Base-by-base conservation (phyloP, 1,140 invertebrate species). In the Calliopsis andreniformis region DNA sequence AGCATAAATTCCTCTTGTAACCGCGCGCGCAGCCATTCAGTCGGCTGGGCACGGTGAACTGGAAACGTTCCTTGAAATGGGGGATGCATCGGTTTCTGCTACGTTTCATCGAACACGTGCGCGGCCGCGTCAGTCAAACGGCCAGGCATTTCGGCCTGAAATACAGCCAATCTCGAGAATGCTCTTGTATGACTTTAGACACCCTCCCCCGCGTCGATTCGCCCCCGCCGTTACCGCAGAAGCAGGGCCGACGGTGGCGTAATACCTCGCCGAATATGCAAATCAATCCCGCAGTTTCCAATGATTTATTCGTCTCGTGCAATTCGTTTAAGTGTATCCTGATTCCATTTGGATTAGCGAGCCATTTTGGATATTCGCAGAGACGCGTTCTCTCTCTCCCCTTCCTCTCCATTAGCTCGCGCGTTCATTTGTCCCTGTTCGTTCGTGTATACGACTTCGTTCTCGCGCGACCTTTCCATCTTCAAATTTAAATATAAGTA, bases 311-410 rank as follows among this genome's bases (percentile, higher is more conserved):
- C 83, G 45, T 61, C 70, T 59, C 49, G 86, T 81, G 88, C 90
- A 92, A 92, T 92, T 90, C 88, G 89, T 90, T 92, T 92, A 91
- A 92, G 91, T 92, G 91, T 92, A 91, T 87, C 86, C 85, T 87
- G 87, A 91, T 92, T 91, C 87, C 82, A 89, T 86, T 88, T 88
- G 86, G 85, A 87, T 88, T 87, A 86, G 82, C 59, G 49, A 64
- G 47, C 61, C 78, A 66, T 76, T 76, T 76, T 69, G 53, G 66
- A 69, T 76, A 69, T 68, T 68, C 42, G 72, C 53, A 49, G 53
- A 49, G 35, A 20, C 51, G 59, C 6, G 20, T 47, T 35, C 56
- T 45, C 23, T 72, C 23, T 64, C 49, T 47, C 18, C 3, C 14
- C 0, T 14, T 3, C 5, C 2, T 12, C 16, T 25, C 3, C 0